Conservation (phyloP, 2,888 invertebrate species). For the Acleris sparsana region DNA sequence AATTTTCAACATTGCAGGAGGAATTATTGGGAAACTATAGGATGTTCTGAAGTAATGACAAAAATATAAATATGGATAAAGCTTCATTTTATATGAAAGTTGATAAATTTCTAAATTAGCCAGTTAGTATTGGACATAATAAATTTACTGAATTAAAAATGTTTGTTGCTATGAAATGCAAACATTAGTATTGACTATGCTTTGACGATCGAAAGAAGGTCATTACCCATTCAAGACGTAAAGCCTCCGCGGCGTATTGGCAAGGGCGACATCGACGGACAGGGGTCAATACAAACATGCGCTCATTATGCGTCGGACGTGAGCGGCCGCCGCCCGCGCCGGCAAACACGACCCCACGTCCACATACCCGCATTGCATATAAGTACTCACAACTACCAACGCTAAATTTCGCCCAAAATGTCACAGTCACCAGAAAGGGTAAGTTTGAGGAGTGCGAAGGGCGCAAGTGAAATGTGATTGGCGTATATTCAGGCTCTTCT, state of each 20-base stretch:
- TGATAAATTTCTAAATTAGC: no score
- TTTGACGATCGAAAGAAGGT: constrained; percentile 14
- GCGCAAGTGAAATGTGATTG: constrained; percentile 4
- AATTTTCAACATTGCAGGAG: not conserved
- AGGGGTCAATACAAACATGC: constrained; percentile 59
- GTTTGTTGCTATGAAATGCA: not conserved
- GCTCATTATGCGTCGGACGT: constrained; percentile 59
- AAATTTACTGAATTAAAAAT: not conserved
- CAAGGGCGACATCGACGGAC: constrained; percentile 44
- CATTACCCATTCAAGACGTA: constrained; percentile 44
- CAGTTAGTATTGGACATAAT: no score
- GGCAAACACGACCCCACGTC: constrained; percentile 45
- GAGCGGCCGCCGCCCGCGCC: constrained; percentile 40
- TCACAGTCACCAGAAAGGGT: constrained; percentile 21
- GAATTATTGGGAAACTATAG: no score
- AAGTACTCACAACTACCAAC: constrained; percentile 30
- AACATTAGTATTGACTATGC: not conserved
- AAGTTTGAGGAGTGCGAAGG: constrained; percentile 8
- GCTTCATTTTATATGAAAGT: no score
- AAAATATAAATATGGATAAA: no score
- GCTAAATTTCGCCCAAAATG: constrained; percentile 29
- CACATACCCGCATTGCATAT: constrained; percentile 14
- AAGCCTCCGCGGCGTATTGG: constrained; percentile 41
- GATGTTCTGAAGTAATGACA: no score
- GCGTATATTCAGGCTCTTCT: not conserved